These are phyloP conservation scores for Cactoblastis cactorum DNA, from an alignment of 2,888 invertebrate genomes.

Conservation along the genomic window DNA sequence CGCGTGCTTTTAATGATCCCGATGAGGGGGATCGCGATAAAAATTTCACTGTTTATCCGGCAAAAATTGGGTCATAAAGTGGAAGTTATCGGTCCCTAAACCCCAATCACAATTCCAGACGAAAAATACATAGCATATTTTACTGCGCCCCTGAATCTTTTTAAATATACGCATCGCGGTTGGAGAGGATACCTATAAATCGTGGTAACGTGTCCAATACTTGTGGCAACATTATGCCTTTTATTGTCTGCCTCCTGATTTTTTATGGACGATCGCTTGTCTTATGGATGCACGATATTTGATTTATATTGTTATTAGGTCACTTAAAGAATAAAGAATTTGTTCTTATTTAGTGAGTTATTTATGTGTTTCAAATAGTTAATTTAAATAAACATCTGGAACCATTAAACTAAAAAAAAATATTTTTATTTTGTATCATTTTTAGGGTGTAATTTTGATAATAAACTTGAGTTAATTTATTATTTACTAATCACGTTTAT, in stretches of 20 bases:
- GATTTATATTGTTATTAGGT: constrained; percentile 16
- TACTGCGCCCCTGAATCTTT: constrained; percentile 39
- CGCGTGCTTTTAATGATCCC: constrained; percentile 37
- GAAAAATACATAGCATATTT: constrained; percentile 65
- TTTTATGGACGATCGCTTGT: constrained; percentile 26
- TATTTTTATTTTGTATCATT: too few species aligned
- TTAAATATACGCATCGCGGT: constrained; percentile 49
- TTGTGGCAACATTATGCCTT: constrained; percentile 37
- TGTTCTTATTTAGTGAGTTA: too few species aligned
- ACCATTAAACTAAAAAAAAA: too few species aligned
- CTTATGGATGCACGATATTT: constrained; percentile 18
- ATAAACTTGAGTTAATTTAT: too few species aligned
- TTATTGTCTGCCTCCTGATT: constrained; percentile 26
- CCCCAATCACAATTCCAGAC: constrained; percentile 68
- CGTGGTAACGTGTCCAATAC: constrained; percentile 42
- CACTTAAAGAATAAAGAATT: not conserved
- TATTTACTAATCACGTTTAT: too few species aligned
- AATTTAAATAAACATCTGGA: too few species aligned
- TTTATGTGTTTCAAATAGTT: too few species aligned
- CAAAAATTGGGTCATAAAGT: constrained; percentile 71
- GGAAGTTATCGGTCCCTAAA: constrained; percentile 67
- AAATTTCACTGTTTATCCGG: constrained; percentile 68
- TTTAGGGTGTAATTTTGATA: too few species aligned
- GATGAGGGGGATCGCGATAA: constrained; percentile 41
- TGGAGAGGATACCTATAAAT: constrained; percentile 61